phyloP scores from a whole-genome alignment of 2,797 vertebrate genomes.

The Tachyglossus aculeatus region DNA sequence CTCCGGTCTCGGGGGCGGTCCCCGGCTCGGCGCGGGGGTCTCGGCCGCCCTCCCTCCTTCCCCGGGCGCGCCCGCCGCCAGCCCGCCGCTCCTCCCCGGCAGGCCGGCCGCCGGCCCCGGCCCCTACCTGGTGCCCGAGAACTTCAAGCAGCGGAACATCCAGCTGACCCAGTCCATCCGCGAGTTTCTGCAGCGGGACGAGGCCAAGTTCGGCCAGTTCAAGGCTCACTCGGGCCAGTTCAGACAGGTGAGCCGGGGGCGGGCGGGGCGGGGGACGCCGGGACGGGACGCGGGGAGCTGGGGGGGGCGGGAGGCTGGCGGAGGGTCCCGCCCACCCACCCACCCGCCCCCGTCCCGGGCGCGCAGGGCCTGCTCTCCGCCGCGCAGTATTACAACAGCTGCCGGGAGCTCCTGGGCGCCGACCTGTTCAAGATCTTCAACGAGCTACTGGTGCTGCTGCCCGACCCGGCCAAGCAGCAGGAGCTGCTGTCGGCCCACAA shows the following conservation, averaged over 20 bases:
- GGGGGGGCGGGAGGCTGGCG: neutral
- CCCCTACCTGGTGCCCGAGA: slow-evolving; percentile 88
- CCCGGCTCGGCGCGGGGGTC: too few species aligned
- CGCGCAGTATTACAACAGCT: slow-evolving; percentile 89
- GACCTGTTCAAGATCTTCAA: slow-evolving; percentile 91
- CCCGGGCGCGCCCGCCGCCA: too few species aligned
- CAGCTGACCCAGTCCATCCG: slow-evolving; percentile 94
- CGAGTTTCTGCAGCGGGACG: slow-evolving; percentile 87
- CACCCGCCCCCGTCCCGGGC: neutral
- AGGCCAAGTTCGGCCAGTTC: slow-evolving; percentile 92
- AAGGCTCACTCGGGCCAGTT: slow-evolving; percentile 95
- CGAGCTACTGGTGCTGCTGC: slow-evolving; percentile 93
- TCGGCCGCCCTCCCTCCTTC: too few species aligned
- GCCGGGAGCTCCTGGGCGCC: slow-evolving; percentile 90
- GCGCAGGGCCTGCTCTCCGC: slow-evolving; percentile 88
- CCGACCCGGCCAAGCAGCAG: slow-evolving; percentile 92
- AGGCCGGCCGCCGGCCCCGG: slow-evolving; percentile 71
- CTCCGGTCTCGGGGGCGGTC: too few species aligned
- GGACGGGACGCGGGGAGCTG: neutral
- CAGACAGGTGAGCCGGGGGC: slow-evolving; percentile 85
- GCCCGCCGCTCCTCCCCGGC: neutral
- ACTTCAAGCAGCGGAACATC: slow-evolving; percentile 93
- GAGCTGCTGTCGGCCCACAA: slow-evolving; percentile 92
- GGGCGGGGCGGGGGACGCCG: neutral
- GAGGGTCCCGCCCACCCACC: neutral